phyloP scores from a whole-genome alignment of 2,888 invertebrate species.

The Dolichopus griseipennis region DNA sequence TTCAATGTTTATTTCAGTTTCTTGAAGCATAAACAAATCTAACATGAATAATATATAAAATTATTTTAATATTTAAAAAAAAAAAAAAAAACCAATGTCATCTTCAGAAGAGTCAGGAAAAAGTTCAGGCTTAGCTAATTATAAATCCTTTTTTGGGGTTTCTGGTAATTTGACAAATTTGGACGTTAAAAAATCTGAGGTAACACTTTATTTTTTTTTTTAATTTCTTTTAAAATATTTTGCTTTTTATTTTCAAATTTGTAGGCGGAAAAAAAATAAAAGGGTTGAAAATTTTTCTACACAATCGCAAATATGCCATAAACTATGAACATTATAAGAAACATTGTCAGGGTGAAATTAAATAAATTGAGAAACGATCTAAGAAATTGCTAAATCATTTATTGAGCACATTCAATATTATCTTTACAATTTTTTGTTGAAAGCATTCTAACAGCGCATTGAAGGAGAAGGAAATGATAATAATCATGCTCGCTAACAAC shows the following conservation, averaged over 20 bases:
- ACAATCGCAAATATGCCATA: constrained; percentile 23
- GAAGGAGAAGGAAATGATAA: constrained; percentile 4
- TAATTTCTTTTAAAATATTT: constrained; percentile 7
- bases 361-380: constrained; percentile 22
- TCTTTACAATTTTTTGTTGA: constrained; percentile 4
- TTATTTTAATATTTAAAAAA: not conserved
- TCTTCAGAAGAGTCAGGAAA: not conserved
- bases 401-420: constrained; percentile 19
- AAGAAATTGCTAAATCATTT: constrained; percentile 22
- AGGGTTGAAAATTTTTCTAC: constrained; percentile 19
- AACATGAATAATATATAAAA: not conserved
- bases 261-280: constrained; percentile 13
- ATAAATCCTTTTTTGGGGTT: not conserved
- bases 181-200: not conserved
- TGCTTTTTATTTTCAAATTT: constrained; percentile 9
- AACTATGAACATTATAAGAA: constrained; percentile 26
- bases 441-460: constrained; percentile 12
- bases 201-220: constrained; percentile 8
- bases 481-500: constrained; percentile 13
- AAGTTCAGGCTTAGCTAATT: too few species aligned
- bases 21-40: too few species aligned
- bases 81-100: not conserved
- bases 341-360: constrained; percentile 23
- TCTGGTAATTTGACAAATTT: not conserved
- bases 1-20: too few species aligned